phyloP scores from a whole-genome alignment of 1,140 invertebrate species.

The Delia radicum region DNA sequence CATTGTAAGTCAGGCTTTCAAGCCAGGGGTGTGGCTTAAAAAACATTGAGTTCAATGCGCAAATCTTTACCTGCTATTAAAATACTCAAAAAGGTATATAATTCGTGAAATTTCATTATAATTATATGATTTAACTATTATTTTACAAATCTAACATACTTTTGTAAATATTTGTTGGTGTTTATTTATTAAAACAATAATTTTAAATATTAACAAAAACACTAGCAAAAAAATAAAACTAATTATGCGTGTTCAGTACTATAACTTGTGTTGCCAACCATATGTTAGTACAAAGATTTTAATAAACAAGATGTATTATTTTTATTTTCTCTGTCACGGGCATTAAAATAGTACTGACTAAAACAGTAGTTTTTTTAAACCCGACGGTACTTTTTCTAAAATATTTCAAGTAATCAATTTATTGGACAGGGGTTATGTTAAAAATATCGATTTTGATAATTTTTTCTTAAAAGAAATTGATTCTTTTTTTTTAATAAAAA shows the following conservation, averaged over 20 bases:
- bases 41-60: background rate
- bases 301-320: too few relatives aligned
- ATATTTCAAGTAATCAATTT: too few relatives aligned
- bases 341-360: too few relatives aligned
- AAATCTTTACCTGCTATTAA: constrained; percentile 15
- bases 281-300: too few relatives aligned
- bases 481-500: too few relatives aligned
- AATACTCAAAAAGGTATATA: constrained; percentile 15
- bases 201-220: background rate
- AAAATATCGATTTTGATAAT: too few relatives aligned
- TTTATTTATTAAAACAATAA: background rate
- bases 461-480: too few relatives aligned
- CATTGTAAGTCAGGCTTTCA: background rate
- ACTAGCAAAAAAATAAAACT: background rate
- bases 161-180: background rate
- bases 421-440: too few relatives aligned
- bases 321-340: too few relatives aligned
- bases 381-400: too few relatives aligned
- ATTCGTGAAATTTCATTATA: constrained; percentile 9
- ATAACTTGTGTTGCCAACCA: background rate
- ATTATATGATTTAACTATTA: background rate
- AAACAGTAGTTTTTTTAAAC: too few relatives aligned
- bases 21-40: constrained; percentile 21
- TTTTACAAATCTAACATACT: background rate
- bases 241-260: background rate